phyloP scores from a whole-genome alignment of 2,797 vertebrate genomes.

The Orestias chungarensis region DNA sequence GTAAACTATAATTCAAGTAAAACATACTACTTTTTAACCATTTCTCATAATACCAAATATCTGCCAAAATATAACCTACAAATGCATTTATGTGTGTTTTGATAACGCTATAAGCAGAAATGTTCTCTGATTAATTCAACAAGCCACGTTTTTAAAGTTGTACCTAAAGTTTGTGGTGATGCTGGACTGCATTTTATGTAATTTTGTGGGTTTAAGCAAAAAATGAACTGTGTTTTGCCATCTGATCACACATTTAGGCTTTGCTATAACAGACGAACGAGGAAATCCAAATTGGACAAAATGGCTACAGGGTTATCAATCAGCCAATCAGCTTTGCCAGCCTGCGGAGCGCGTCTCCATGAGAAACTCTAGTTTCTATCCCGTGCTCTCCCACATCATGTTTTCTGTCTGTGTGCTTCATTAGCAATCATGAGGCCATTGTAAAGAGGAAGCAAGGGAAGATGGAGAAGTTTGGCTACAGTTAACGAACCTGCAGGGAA shows the following conservation, averaged over 20 bases:
- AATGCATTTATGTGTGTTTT: slow-evolving; percentile 28
- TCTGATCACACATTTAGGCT: slow-evolving; percentile 30
- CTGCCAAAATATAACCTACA: slow-evolving; percentile 24
- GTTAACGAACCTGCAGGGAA: slow-evolving; percentile 39
- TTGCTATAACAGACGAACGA: slow-evolving; percentile 53
- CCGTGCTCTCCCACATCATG: slow-evolving; percentile 42
- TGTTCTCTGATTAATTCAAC: slow-evolving; percentile 5
- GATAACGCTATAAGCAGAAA: slow-evolving; percentile 13
- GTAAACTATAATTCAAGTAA: background rate
- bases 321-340: slow-evolving; percentile 57
- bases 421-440: slow-evolving; percentile 71
- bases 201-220: slow-evolving; percentile 14
- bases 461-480: slow-evolving; percentile 54
- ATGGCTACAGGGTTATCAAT: slow-evolving; percentile 61
- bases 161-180: slow-evolving; percentile 4
- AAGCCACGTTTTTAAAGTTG: slow-evolving; percentile 10
- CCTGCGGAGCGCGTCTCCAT: slow-evolving; percentile 54
- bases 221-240: slow-evolving; percentile 14
- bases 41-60: slow-evolving; percentile 25
- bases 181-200: slow-evolving; percentile 8
- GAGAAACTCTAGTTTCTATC: slow-evolving; percentile 57
- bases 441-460: slow-evolving; percentile 63
- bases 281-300: slow-evolving; percentile 56
- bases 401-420: slow-evolving; percentile 58
- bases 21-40: slow-evolving; percentile 1